Base-by-base conservation (phyloP, 2,888 invertebrate species). In the Microctonus brassicae region DNA sequence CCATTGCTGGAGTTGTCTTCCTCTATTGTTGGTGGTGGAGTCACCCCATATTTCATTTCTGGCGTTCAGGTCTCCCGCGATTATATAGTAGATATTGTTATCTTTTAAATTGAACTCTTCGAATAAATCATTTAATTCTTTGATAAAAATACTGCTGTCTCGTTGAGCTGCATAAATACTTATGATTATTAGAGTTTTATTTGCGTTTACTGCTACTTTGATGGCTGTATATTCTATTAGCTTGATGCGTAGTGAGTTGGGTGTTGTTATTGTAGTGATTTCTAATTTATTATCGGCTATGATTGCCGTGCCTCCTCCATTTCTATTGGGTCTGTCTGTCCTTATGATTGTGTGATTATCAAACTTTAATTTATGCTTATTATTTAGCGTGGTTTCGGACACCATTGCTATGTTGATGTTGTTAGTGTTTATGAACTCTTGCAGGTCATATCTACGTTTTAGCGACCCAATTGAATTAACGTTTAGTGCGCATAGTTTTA, bases 251-350 rank as follows among this genome's bases (percentile, higher is more conserved):
- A 72, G 20, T 7, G 24, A 20, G 1, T 67, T 58, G 7, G 67
- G 55, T 0, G 63, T 68, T 0, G 53, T 36, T n/a, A n/a, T n/a
- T n/a, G n/a, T n/a, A n/a, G n/a, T n/a, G n/a, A n/a, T n/a, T n/a
- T n/a, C n/a, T n/a, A n/a, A n/a, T n/a, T n/a, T n/a, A n/a, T n/a
- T n/a, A n/a, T n/a, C n/a, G n/a, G n/a, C n/a, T n/a, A n/a, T n/a
- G n/a, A 70, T 61, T 5, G 73, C 70, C 0, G 70, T 71, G 0
- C 73, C 73, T 2, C 70, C 73, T 13, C 65, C 73, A 7, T 53
- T 64, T 13, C 33, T 66, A 4, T 34, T 63, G 1, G 63, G 47
- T 34, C 70, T 26, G 5, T 73, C 70, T 0, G 26, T 70, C 26
- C 67, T 66, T 0, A 70, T 13, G 2, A 70, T 7, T 3, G 6